phyloP scores from a whole-genome alignment of 2,113 vertebrate species.

The Paraplagusia blochii region DNA sequence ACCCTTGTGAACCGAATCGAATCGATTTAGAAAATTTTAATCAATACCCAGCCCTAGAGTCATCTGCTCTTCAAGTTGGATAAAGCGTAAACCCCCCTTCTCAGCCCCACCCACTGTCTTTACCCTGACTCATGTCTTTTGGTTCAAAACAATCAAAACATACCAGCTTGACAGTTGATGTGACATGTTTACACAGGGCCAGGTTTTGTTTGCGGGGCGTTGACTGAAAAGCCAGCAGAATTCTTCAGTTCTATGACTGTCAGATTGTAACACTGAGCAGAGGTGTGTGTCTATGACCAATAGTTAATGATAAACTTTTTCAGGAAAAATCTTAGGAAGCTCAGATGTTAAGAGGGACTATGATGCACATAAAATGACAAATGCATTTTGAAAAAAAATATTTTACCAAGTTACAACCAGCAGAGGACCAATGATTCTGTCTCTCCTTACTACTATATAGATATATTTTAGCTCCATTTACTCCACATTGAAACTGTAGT shows the following conservation, averaged over 20 bases:
- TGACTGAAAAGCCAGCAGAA: not conserved
- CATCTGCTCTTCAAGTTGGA: slow-evolving; percentile 31
- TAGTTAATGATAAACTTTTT: no score
- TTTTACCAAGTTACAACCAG: no score
- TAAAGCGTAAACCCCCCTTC: slow-evolving; percentile 27
- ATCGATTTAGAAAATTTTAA: no score
- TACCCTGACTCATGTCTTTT: slow-evolving; percentile 9
- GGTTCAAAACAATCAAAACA: slow-evolving; percentile 18
- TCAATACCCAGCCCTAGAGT: no score
- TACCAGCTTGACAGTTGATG: slow-evolving; percentile 8
- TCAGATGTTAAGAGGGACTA: not conserved
- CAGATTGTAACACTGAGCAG: not conserved
- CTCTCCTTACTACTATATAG: no score
- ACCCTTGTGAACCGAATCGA: no score
- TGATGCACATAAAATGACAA: no score
- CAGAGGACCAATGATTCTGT: no score
- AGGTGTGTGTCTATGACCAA: not conserved
- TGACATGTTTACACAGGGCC: slow-evolving; percentile 9
- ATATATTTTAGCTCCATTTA: no score
- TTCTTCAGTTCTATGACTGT: not conserved
- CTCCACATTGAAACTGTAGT: no score
- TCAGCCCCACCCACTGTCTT: slow-evolving; percentile 11
- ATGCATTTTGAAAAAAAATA: no score
- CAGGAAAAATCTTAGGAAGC: not conserved
- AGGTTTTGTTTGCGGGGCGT: not conserved